Evolutionary conservation across 1,140 invertebrate species (phyloP).

Genomic region (Camponotus floridanus): DNA sequence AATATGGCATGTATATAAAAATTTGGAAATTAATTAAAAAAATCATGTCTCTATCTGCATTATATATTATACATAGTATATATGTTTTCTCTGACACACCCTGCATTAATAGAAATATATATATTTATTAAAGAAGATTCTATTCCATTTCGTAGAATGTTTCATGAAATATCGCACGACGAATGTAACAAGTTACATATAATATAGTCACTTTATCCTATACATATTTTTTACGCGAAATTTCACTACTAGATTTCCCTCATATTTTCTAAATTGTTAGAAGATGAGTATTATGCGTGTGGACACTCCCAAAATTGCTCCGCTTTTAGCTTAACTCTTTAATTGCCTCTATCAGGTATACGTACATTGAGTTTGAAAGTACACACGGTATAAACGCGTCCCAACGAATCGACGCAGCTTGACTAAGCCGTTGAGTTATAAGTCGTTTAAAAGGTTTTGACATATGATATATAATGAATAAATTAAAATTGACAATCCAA

Average conservation of each 20-base stretch:
- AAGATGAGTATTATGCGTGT: constrained; percentile 31
- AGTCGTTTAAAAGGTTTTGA: background rate
- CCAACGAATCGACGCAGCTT: background rate
- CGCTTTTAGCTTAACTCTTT: constrained; percentile 46
- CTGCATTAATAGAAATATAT: constrained; percentile 49
- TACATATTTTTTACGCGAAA: constrained; percentile 51
- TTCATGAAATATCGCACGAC: constrained; percentile 47
- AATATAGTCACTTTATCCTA: constrained; percentile 58
- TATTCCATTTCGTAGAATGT: constrained; percentile 19
- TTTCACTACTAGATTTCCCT: constrained; percentile 54
- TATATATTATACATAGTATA: background rate
- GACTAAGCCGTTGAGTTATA: constrained; percentile 1
- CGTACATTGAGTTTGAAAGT: constrained; percentile 62
- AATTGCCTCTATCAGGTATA: constrained; percentile 56
- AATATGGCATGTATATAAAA: background rate
- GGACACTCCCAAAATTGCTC: constrained; percentile 51
- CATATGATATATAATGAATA: background rate
- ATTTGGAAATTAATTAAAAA: background rate
- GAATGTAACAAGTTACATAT: constrained; percentile 65
- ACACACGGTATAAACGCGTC: constrained; percentile 52
- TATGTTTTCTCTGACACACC: constrained; percentile 20
- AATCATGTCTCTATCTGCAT: constrained; percentile 17
- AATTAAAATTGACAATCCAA: background rate
- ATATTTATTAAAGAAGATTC: constrained; percentile 43
- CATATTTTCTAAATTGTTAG: constrained; percentile 46